phyloP scores from a whole-genome alignment of 1,140 invertebrate species.

The Drosophila equinoxialis region DNA sequence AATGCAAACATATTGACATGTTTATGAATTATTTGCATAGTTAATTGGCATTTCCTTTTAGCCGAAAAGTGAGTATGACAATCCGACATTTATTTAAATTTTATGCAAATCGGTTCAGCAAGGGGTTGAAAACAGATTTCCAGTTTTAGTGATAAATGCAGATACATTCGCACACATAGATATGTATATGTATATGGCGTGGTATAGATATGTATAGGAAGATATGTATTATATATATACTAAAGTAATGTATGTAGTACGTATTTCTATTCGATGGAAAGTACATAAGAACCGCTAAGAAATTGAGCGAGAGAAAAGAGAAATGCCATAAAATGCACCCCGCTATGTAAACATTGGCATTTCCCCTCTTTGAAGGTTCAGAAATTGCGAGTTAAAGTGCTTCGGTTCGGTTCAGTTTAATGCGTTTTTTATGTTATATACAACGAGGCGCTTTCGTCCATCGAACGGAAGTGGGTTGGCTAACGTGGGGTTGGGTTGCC shows the following conservation, averaged over 20 bases:
- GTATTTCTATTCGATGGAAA: constrained; percentile 36
- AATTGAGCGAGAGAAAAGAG: constrained; percentile 29
- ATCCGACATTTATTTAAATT: constrained; percentile 47
- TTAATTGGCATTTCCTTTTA: constrained; percentile 36
- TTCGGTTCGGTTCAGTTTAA: constrained; percentile 61
- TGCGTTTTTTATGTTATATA: constrained; percentile 78
- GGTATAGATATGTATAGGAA: constrained; percentile 12
- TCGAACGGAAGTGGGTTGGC: constrained; percentile 40
- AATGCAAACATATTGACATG: background rate
- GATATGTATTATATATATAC: constrained; percentile 26
- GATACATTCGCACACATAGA: constrained; percentile 21
- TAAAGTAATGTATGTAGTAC: constrained; percentile 29
- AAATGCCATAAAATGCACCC: constrained; percentile 68
- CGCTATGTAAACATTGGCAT: constrained; percentile 69
- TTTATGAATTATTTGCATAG: constrained; percentile 43
- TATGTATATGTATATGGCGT: background rate
- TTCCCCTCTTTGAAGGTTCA: constrained; percentile 61
- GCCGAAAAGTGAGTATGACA: constrained; percentile 25
- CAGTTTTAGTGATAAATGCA: constrained; percentile 29
- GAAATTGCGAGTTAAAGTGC: constrained; percentile 63
- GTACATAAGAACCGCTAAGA: constrained; percentile 29
- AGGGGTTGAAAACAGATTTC: constrained; percentile 39
- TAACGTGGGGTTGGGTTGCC: constrained; percentile 34
- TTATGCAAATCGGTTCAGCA: constrained; percentile 30
- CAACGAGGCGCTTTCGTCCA: constrained; percentile 53